Percentiles rank a stretch among this genome's conserved stretches.
Conservation (phyloP, 2,888 invertebrate genomes). For the Tipula confusa region DNA sequence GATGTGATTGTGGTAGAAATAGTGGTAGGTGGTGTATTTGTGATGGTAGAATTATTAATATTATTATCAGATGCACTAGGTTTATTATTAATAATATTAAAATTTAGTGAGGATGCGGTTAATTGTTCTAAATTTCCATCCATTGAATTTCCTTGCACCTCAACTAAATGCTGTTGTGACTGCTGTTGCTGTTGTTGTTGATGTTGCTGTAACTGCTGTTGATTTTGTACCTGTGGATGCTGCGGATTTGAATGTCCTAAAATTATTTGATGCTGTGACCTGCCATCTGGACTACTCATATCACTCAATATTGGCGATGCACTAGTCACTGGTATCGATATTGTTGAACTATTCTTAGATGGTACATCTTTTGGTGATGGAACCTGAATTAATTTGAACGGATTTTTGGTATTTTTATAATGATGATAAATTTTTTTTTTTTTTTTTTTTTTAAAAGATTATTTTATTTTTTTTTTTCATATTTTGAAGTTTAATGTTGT, state of each 20-base stretch:
- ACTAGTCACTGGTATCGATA: constrained; percentile 30
- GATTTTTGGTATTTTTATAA: constrained; percentile 33
- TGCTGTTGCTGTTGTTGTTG: constrained; percentile 33
- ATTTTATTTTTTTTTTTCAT: not conserved
- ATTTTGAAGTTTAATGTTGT: constrained; percentile 25
- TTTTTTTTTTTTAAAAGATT: not conserved
- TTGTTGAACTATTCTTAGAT: constrained; percentile 20
- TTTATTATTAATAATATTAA: constrained; percentile 39
- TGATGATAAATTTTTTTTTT: constrained; percentile 25
- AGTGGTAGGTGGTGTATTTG: constrained; percentile 34
- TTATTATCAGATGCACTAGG: constrained; percentile 34
- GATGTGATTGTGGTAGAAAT: constrained; percentile 36
- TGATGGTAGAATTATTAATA: constrained; percentile 31
- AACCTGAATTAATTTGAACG: constrained; percentile 33
- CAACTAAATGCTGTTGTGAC: constrained; percentile 39
- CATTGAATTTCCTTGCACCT: constrained; percentile 35
- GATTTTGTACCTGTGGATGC: constrained; percentile 25
- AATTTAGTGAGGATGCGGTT: constrained; percentile 37
- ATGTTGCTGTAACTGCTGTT: constrained; percentile 16
- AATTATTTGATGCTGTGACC: not conserved
- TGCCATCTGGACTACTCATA: not conserved
- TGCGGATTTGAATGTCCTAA: not conserved
- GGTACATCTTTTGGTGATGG: constrained; percentile 34
- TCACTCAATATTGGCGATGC: constrained; percentile 27
- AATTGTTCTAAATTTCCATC: constrained; percentile 35